Conservation (phyloP, 2,888 invertebrate genomes). For the Drosophila siamana region DNA sequence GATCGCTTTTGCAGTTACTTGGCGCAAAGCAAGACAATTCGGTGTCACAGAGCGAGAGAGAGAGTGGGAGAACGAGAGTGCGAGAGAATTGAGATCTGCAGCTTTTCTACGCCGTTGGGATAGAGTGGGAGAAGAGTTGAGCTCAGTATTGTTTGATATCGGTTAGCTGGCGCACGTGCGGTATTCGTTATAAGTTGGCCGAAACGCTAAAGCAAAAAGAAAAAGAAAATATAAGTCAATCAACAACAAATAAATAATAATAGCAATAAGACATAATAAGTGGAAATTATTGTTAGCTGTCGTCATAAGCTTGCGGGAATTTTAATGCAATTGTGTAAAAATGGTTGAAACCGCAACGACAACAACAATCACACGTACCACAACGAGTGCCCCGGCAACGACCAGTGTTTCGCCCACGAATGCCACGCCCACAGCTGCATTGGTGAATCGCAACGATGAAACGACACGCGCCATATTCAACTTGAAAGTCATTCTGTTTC, state of each 20-base stretch:
- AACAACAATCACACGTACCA: constrained; percentile 76
- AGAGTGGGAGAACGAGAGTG: constrained; percentile 31
- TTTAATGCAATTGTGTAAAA: constrained; percentile 36
- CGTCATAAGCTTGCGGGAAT: constrained; percentile 1
- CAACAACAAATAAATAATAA: constrained; percentile 9
- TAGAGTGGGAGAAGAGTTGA: constrained; percentile 40
- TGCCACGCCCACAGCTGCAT: constrained; percentile 46
- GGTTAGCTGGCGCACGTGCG: constrained; percentile 51
- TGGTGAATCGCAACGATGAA: constrained; percentile 76
- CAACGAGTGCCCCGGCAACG: constrained; percentile 21
- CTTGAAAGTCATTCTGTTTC: constrained; percentile 78
- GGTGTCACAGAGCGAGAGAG: constrained; percentile 35
- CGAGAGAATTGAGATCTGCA: constrained; percentile 56
- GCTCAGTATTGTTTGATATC: constrained; percentile 55
- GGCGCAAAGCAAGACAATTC: constrained; percentile 61
- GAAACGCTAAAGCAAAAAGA: constrained; percentile 6
- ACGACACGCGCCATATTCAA: constrained; percentile 80
- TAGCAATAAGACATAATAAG: constrained; percentile 2
- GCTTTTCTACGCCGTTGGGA: constrained; percentile 28
- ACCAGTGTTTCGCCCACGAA: constrained; percentile 13
- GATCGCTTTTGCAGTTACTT: constrained; percentile 48
- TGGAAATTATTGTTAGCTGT: constrained; percentile 7
- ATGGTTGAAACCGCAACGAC: constrained; percentile 81
- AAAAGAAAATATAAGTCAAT: constrained; percentile 4
- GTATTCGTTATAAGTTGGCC: constrained; percentile 16